Base-by-base conservation (phyloP, 2,113 vertebrate genomes). In the Nibea albiflora region DNA sequence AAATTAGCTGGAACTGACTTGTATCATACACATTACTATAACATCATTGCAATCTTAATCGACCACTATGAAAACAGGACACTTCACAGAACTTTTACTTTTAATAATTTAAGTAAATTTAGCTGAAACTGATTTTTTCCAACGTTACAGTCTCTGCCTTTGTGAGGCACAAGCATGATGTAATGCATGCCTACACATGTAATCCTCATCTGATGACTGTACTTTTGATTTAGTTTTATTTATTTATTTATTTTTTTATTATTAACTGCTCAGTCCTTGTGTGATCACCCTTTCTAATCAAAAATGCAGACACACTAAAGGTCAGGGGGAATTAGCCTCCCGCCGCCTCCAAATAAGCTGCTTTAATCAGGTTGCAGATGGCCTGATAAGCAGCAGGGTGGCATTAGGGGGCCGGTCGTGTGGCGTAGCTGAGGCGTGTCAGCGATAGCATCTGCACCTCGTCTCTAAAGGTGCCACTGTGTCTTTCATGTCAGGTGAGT, bases 351-450 rank as follows among this genome's bases (percentile, higher is more conserved):
- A 87, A 90, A 91, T 88, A 91, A 91, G 81, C 88, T 57, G 77
- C 83, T 88, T 90, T 92, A 92, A 94, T 93, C 92, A 89, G 85
- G 78, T 60, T 91, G 86, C 88, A 90, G 88, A 93, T 92, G 89
- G 90, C 53, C 73, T n/a, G 93, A 93, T 92, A 91, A 89, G 85
- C 74, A 66, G 71, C 78, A 46, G 69, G 63, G 65, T 54, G 84
- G 71, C 82, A 80, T 78, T 67, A 72, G 28, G 81, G 83, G 77
- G 65, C 47, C 5, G 39, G 66, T 71, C 63, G 44, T 81, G 78
- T 72, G 64, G 90, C 63, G 42, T 31, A 78, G 74, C 66, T 57
- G 80, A 88, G 85, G 83, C 56, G 76, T 72, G 78, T 88, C 80
- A 78, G 72, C 24, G 88, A 92, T 88, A 85, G 83, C 82, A 91